These are phyloP conservation scores for Beroe forskalii DNA, from an alignment of 37 sponge, comb jelly and placozoan genomes.

Conservation along the genomic window DNA sequence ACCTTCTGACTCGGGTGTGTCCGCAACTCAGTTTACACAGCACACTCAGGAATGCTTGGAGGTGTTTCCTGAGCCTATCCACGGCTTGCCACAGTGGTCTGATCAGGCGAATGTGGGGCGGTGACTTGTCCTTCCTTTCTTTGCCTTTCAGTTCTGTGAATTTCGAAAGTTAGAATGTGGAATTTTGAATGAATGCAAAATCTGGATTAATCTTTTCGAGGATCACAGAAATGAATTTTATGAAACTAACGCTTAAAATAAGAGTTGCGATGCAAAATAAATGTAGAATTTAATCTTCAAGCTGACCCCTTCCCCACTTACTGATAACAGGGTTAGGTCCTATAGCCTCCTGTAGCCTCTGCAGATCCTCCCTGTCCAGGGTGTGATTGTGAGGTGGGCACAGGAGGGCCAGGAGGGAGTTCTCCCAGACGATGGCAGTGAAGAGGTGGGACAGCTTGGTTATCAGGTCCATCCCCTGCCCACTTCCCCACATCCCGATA, in stretches of 20 bases:
- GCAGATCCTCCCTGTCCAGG: background rate
- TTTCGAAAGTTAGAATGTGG: too few species aligned
- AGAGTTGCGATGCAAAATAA: too few species aligned
- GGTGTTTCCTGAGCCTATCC: constrained; percentile 46
- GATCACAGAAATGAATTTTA: too few species aligned
- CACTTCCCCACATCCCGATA: constrained; percentile 64
- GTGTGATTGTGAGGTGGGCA: constrained; percentile 29
- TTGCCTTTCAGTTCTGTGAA: constrained; percentile 54
- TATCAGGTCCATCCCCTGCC: constrained; percentile 18
- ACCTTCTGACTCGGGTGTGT: constrained; percentile 49
- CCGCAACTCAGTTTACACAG: constrained; percentile 62
- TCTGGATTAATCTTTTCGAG: too few species aligned
- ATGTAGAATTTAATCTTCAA: background rate
- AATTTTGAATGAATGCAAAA: too few species aligned
- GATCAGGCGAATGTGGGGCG: constrained; percentile 36
- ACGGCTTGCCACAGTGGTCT: constrained; percentile 52
- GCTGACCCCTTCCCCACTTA: too few species aligned
- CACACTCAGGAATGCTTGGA: constrained; percentile 26
- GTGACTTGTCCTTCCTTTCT: constrained; percentile 55
- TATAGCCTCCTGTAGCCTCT: constrained; percentile 20
- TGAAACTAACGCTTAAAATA: too few species aligned
- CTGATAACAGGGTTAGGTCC: constrained; percentile 63
- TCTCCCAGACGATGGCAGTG: constrained; percentile 53
- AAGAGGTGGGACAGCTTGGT: constrained; percentile 50
- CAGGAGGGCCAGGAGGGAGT: constrained; percentile 7